Conservation (phyloP, 2,113 vertebrate genomes). For the Myocastor coypus region DNA sequence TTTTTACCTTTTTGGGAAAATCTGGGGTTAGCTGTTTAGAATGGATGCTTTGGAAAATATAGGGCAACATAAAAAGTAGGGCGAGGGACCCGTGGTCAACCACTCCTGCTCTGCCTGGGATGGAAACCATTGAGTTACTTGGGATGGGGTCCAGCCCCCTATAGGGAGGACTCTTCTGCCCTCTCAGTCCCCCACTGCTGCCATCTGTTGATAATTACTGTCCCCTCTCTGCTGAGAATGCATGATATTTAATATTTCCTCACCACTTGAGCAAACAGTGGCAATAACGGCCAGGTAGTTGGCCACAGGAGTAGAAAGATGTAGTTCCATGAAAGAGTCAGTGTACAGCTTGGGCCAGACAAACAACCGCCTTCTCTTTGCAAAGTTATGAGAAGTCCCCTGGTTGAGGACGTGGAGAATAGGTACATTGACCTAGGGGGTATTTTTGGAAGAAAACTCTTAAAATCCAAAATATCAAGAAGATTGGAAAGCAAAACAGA, state of each 20-base stretch:
- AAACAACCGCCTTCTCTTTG: constrained; percentile 82
- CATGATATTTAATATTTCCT: constrained; percentile 99
- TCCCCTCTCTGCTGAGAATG: constrained; percentile 93
- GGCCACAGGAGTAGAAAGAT: constrained; percentile 95
- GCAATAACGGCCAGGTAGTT: constrained; percentile 95
- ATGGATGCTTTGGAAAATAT: constrained; percentile 78
- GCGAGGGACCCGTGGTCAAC: constrained; percentile 78
- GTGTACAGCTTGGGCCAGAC: constrained; percentile 86
- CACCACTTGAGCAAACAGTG: constrained; percentile 98
- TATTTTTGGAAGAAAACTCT: constrained; percentile 69
- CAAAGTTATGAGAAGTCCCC: constrained; percentile 72
- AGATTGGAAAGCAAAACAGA: constrained; percentile 74
- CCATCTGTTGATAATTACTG: constrained; percentile 98
- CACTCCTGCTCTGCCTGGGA: constrained; percentile 82
- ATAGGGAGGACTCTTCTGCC: constrained; percentile 64
- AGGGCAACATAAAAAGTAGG: constrained; percentile 83
- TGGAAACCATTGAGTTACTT: constrained; percentile 75
- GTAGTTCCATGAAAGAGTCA: constrained; percentile 90
- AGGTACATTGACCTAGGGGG: constrained; percentile 67
- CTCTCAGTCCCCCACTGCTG: constrained; percentile 85
- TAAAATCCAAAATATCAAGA: constrained; percentile 73
- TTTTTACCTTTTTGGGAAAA: constrained; percentile 64
- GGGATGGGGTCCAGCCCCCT: constrained; percentile 55
- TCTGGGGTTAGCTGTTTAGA: constrained; percentile 75
- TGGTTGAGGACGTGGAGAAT: constrained; percentile 73